Conservation (phyloP, 2,797 vertebrate genomes). For the Petrocephalus sullivani region DNA sequence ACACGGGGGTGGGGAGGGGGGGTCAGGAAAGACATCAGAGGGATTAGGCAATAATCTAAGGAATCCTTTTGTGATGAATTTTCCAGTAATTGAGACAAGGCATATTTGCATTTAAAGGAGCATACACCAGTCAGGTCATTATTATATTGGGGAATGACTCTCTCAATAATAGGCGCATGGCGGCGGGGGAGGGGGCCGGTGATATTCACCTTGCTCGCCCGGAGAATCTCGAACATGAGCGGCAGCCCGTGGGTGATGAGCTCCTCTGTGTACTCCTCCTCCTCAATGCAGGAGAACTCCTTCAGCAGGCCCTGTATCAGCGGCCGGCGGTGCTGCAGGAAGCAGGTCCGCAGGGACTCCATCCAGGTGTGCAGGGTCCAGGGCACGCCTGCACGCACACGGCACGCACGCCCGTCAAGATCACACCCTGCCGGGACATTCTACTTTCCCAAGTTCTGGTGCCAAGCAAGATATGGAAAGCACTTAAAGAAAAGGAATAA, state of each 20-base stretch:
- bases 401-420: not conserved
- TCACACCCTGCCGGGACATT: not conserved
- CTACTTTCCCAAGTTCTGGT: not conserved
- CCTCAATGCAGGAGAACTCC: slow-evolving; percentile 72
- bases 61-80: not conserved
- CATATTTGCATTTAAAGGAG: not conserved
- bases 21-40: not conserved
- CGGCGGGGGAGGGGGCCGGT: not conserved
- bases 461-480: not conserved
- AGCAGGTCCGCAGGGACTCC: slow-evolving; percentile 68
- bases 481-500: not conserved
- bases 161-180: not conserved
- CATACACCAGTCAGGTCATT: not conserved
- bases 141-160: not conserved
- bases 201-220: slow-evolving; percentile 61
- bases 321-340: slow-evolving; percentile 63
- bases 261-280: slow-evolving; percentile 72
- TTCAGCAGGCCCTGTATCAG: slow-evolving; percentile 72
- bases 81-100: not conserved
- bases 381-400: slow-evolving; percentile 60
- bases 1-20: not conserved
- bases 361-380: slow-evolving; percentile 77
- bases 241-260: slow-evolving; percentile 72
- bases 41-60: not conserved
- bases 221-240: slow-evolving; percentile 76